phyloP scores from a whole-genome alignment of 2,888 invertebrate genomes.

The Erebia palarica region DNA sequence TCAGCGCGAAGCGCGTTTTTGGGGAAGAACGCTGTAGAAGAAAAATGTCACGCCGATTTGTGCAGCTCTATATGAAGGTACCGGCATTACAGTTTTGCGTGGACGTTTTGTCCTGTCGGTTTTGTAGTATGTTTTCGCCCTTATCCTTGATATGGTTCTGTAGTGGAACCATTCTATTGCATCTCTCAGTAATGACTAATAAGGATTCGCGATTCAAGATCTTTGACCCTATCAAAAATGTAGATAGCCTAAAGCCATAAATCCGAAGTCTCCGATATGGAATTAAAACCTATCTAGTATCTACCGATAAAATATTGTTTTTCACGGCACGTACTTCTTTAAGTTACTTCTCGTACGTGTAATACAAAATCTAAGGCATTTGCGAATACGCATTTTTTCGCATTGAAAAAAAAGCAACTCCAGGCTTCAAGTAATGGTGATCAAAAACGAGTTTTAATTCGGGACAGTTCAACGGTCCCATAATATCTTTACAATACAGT shows the following conservation, averaged over 20 bases:
- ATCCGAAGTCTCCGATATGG: neutral
- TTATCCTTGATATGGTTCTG: too few species aligned
- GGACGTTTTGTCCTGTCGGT: too few species aligned
- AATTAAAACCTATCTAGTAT: neutral
- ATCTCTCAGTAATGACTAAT: neutral
- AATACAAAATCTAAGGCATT: neutral
- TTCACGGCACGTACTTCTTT: neutral
- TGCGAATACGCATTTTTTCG: conserved; percentile 1
- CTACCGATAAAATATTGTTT: neutral
- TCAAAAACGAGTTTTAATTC: conserved; percentile 69
- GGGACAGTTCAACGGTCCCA: conserved; percentile 65
- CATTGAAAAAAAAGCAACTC: conserved; percentile 38
- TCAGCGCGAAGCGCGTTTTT: too few species aligned
- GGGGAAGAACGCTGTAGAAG: too few species aligned
- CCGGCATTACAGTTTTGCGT: too few species aligned
- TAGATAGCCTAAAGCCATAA: neutral
- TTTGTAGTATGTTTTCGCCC: too few species aligned
- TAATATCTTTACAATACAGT: conserved; percentile 43
- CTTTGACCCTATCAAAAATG: neutral
- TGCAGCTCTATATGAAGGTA: too few species aligned
- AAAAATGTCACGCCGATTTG: too few species aligned
- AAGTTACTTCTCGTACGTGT: neutral
- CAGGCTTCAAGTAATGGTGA: conserved; percentile 55
- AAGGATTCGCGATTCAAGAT: neutral
- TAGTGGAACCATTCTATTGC: too few species aligned